Evolutionary conservation across 2,797 vertebrate genomes (phyloP), one percentile per base, ranked within the genome.

Genomic region (Lateolabrax maculatus): DNA sequence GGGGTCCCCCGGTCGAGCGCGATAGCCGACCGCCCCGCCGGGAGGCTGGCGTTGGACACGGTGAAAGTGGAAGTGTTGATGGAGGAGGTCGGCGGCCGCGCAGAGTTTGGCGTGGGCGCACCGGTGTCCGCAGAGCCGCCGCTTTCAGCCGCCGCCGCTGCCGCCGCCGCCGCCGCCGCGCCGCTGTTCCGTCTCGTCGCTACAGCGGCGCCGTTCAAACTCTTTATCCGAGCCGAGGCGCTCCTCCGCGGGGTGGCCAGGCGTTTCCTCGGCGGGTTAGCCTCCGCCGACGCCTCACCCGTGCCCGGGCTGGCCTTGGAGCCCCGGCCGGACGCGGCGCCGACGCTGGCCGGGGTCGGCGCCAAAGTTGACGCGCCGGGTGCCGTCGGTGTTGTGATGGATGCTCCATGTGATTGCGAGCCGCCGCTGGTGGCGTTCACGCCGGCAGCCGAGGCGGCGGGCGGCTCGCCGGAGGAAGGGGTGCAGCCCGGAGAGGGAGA

Each of bases 391-490:
- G 93, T 90, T 84, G 94, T 94, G 93, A 93, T 87, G 91, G 93
- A 94, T 92, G 95, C 87, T 94, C 94, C 95, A 93, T 95, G 95
- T 92, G 96, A 94, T 86, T 91, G 95, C 81, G 90, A 90, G 27
- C 86, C 93, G 94, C 94, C 91, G 90, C 91, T 91, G 61, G 89
- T 93, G 84, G 93, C 90, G 67, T 81, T 94, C 80, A 88, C 94
- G 76, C 91, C 85, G 89, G 90, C 80, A 71, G 87, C 83, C n/a
- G 88, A 49, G 68, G 89, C 76, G 77, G 74, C 5, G 84, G 91
- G 60, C 6, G 88, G 71, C 66, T 93, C 92, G 29, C 81, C 81
- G 23, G 85, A 31, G 62, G 89, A 37, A 53, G 79, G 43, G 57
- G 68, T 68, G 5, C 89, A 82, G 75, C 66, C 87, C 60, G 53